A percentile compares a stretch with the other conserved stretches of the same genome.
Evolutionary conservation across 1,140 invertebrate genomes (phyloP).

Genomic region (Drosophila trapezifrons): DNA sequence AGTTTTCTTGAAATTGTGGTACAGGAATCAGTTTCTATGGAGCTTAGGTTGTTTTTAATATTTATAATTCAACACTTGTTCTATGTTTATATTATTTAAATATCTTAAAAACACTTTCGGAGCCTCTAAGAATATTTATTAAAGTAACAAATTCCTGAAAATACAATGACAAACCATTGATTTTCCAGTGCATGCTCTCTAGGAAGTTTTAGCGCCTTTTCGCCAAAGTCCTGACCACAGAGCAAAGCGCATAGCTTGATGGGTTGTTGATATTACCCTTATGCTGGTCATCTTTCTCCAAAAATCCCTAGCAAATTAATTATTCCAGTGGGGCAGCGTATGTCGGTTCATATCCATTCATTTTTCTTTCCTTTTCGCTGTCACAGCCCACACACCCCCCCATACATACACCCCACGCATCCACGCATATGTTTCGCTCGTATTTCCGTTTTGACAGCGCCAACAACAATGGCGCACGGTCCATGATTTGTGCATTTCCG

Average conservation of each 20-base stretch:
- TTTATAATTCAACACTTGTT: not conserved
- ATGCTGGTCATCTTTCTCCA: conserved; percentile 14
- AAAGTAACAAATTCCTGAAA: not conserved
- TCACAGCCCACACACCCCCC: conserved; percentile 11
- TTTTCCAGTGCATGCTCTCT: not conserved
- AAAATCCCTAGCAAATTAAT: conserved; percentile 32
- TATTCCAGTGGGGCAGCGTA: conserved; percentile 25
- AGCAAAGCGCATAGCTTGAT: not conserved
- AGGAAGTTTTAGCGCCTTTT: not conserved
- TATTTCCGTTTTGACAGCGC: conserved; percentile 68
- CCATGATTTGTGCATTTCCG: conserved; percentile 78
- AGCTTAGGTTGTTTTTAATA: too few relatives aligned
- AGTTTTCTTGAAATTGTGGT: not conserved
- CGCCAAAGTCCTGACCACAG: not conserved
- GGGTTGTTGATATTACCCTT: conserved; percentile 8
- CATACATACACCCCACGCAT: conserved; percentile 5
- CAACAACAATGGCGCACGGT: conserved; percentile 60
- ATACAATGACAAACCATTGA: not conserved
- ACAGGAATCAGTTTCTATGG: too few relatives aligned
- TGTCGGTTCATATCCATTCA: conserved; percentile 17
- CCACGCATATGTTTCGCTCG: conserved; percentile 64
- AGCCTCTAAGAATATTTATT: not conserved
- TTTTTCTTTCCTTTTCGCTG: conserved; percentile 21
- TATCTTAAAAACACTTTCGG: not conserved
- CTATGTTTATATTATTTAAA: not conserved